Evolutionary conservation across 1,140 invertebrate species (phyloP).

Genomic region (Drosophila neocordata): DNA sequence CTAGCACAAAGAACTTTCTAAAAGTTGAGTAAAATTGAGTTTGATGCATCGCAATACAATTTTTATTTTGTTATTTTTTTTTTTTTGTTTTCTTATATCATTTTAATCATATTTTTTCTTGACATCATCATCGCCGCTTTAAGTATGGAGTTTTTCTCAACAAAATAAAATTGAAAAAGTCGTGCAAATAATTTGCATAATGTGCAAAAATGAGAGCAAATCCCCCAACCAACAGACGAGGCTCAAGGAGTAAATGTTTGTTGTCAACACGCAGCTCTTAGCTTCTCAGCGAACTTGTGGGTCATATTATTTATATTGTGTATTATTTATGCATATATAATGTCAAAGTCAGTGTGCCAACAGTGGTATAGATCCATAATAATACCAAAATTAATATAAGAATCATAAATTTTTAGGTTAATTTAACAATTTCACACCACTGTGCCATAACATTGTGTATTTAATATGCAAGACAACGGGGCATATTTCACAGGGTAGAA

Average conservation of each 20-base stretch:
- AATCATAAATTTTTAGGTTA: background rate
- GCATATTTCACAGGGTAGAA: constrained; percentile 61
- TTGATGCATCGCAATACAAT: background rate
- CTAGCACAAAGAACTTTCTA: background rate
- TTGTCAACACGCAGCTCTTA: constrained; percentile 43
- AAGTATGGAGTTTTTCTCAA: constrained; percentile 25
- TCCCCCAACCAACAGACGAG: constrained; percentile 28
- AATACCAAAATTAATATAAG: background rate
- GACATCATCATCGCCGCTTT: constrained; percentile 28
- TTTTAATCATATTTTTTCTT: constrained; percentile 68
- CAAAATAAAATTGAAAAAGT: constrained; percentile 76
- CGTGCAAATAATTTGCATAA: constrained; percentile 79
- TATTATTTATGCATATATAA: constrained; percentile 74
- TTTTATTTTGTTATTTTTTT: too few relatives aligned
- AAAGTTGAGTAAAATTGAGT: background rate
- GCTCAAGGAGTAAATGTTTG: constrained; percentile 21
- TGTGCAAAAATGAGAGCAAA: constrained; percentile 21
- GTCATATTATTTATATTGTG: constrained; percentile 67
- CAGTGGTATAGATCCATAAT: constrained; percentile 7
- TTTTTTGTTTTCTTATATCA: constrained; percentile 47
- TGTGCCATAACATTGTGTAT: constrained; percentile 35
- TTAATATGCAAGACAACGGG: constrained; percentile 61
- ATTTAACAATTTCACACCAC: constrained; percentile 14
- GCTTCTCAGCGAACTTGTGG: constrained; percentile 21
- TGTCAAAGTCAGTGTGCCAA: constrained; percentile 31